Base-by-base conservation (phyloP, 2,888 invertebrate genomes). In the Prenolepis imparis region DNA sequence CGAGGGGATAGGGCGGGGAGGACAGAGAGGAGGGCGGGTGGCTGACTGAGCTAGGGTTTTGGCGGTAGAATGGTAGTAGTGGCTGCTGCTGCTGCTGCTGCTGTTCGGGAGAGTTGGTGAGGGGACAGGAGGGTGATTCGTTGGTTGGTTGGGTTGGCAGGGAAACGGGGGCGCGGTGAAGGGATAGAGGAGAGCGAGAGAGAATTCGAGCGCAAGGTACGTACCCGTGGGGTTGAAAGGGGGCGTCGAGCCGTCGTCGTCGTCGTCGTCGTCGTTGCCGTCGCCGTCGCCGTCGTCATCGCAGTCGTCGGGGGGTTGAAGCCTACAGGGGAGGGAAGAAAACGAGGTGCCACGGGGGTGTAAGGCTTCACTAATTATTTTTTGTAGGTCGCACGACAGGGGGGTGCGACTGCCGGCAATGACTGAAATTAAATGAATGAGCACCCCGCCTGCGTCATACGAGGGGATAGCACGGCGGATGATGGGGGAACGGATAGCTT, bases 291-390 rank as follows among this genome's bases (percentile, higher is more conserved):
- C 81, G 77, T 86, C 82, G 84, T 74, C 82, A 77, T 83, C 52
- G 24, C 28, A 41, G n/a, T 73, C 41, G 75, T 82, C 81, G 85
- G 87, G 89, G 90, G 87, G 86, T 86, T 86, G 86, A 87, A 88
- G 86, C 82, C 84, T 84, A 81, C 72, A 83, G 85, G 67, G 84
- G 85, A 86, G 84, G 85, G 82, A 52, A 77, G 84, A 82, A 3
- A 70, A 84, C 86, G 83, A 81, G 86, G 86, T 85, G 89, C 88
- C 89, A 87, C 90, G 64, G 85, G 92, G 93, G 92, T 91, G 89
- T 93, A 93, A 92, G 94, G 94, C 94, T 94, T 94, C 94, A 93
- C 94, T 94, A 94, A 94, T 94, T 94, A 94, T 94, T 94, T 94
- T 94, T 94, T 94, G 94, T 94, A 92, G 94, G 93, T 91, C 93